Evolutionary conservation across 2,113 vertebrate genomes (phyloP), one percentile per base, ranked within the genome.

Genomic region (Aegithalos caudatus): DNA sequence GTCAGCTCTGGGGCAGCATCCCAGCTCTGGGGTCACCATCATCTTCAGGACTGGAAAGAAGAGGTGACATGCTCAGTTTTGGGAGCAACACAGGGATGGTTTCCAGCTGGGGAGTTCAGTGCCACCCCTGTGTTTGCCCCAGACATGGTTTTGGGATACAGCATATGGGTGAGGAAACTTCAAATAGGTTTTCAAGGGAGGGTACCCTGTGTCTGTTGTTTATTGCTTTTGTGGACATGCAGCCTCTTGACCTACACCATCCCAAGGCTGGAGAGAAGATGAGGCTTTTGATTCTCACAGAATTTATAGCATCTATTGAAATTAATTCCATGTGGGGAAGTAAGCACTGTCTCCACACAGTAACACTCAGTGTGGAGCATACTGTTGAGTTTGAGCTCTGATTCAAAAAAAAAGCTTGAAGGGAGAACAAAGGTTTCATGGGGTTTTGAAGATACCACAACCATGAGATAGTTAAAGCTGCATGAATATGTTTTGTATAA

Each of bases 71-170:
- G 2, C 2, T 2, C 0, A 1, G 12, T 31, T 60, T 33, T 23
- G 48, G 45, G 16, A 48, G 22, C 1, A 3, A 33, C 65, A 62
- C 0, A 4, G 45, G n/a, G 31, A 62, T 22, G 21, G 50, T 61
- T n/a, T 87, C 35, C n/a, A 40, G 24, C 31, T 2, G 2, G 3
- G 8, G 4, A 22, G 3, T 24, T 58, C 2, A 5, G 58, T 10
- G 2, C 24, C 3, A 0, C 50, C 42, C 29, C 42, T 1, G 0
- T 50, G 11, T 35, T 78, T 74, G 44, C 11, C 14, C 1, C 3
- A 10, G 77, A 33, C 17, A 4, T 3, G 7, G 10, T 42, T 92
- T 89, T 86, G 60, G 51, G 56, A 50, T 58, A 37, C 33, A 58
- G 35, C 1, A 0, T 33, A 47, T 10, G 48, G 22, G 23, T 54